Evolutionary conservation across 1,140 invertebrate genomes (phyloP), one percentile per base, ranked within the genome.

Genomic region (Trachelipus rathkii): DNA sequence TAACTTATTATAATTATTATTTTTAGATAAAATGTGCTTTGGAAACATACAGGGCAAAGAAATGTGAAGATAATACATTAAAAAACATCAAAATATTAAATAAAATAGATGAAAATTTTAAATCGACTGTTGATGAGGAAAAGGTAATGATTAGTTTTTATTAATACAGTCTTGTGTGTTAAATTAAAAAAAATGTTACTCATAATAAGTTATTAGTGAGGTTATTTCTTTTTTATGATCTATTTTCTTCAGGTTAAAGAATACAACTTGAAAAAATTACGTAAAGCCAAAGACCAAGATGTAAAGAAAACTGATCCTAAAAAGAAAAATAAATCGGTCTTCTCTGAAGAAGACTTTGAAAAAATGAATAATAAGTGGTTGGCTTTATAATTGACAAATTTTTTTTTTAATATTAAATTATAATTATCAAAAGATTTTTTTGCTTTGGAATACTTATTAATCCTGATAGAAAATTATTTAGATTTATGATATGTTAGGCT

Each of bases 331-430:
- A 33, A 33, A 3, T 33, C 33, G 2, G 1, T 60, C 19, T 60
- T 60, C 8, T 15, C 50, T 15, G 50, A 60, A 15, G 50, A 60
- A 15, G 50, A 60, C 8, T 60, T 60, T 60, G 50, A 60, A 19
- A 60, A 60, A 60, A 60, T 60, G 50, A 60, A 60, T 60, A 60
- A 60, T 60, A 8, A 60, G 19, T 60, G 50, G 50, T 19, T 60
- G 11, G 11, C 50, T 19, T 60, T 60, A 60, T 60, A 60, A 13
- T 13, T 15, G 8, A 1, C 11, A 60, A 60, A 3, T 60, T 60
- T 4, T 60, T 15, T 4, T 1, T 2, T 2, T 3, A 33, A 33
- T 33, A 33, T 33, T 33, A 1, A 33, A 33, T 33, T 33, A 33
- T 33, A 33, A 33, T 33, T 33, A 3, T 33, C 6, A 3, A 33